phyloP scores from a whole-genome alignment of 2,797 vertebrate species.

The Gastrophryne carolinensis region DNA sequence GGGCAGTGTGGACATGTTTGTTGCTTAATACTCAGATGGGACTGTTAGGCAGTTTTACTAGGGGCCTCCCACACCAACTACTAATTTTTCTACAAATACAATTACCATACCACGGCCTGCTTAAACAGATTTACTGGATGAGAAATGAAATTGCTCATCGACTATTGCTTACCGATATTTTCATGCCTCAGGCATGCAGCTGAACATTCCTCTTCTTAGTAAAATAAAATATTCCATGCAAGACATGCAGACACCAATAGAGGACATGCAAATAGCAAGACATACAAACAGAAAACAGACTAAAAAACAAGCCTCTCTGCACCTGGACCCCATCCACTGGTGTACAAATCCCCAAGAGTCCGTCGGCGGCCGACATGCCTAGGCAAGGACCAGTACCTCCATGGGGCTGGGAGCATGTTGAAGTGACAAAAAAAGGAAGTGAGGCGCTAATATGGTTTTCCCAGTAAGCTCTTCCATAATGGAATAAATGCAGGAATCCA shows the following conservation, averaged over 20 bases:
- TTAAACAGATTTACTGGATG: not conserved
- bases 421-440: conserved; percentile 79
- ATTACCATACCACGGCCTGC: not conserved
- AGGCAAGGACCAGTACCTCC: conserved; percentile 96
- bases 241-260: conserved; percentile 46
- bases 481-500: conserved; percentile 5
- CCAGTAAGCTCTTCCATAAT: not conserved
- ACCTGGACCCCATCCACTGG: conserved; percentile 94
- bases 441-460: conserved; percentile 51
- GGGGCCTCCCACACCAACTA: too few species aligned
- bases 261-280: conserved; percentile 60
- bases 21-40: too few species aligned
- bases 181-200: conserved; percentile 34
- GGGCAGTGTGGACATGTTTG: too few species aligned
- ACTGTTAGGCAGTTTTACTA: too few species aligned
- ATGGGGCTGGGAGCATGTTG: conserved; percentile 84
- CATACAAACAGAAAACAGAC: conserved; percentile 54
- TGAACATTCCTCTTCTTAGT: not conserved
- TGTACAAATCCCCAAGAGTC: conserved; percentile 97
- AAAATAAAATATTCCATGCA: conserved; percentile 54
- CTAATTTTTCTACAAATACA: not conserved
- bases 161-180: not conserved
- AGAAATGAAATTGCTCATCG: not conserved
- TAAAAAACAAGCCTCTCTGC: conserved; percentile 73
- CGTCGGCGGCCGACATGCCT: conserved; percentile 88